A percentile compares a stretch with the other conserved stretches of the same genome.
Evolutionary conservation across 2,797 vertebrate genomes (phyloP).

Genomic region (Alcedo quadribrachys): DNA sequence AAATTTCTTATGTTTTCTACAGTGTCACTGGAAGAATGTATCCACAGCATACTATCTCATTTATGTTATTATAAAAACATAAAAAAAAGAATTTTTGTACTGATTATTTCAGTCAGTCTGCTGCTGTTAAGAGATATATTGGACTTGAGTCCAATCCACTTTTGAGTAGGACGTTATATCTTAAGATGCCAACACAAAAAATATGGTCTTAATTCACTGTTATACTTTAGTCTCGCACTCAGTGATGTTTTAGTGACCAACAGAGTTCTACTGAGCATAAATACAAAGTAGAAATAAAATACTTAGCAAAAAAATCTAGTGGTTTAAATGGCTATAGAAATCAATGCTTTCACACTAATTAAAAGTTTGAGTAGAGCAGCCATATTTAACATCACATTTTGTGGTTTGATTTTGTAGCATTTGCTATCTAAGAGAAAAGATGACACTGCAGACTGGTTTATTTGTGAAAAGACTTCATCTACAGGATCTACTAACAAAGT

Average conservation of each 20-base stretch:
- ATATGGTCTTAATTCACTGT: neutral
- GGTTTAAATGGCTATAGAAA: neutral
- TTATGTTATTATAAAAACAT: neutral
- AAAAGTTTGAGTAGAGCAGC: neutral
- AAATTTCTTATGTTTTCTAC: neutral
- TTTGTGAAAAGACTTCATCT: neutral
- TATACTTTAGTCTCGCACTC: neutral
- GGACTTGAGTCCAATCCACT: neutral
- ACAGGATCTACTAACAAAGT: neutral
- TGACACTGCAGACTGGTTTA: neutral
- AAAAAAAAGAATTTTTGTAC: neutral
- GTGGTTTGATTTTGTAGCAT: neutral
- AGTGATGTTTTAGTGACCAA: neutral
- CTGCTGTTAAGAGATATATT: neutral
- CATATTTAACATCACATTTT: neutral
- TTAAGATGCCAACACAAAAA: neutral
- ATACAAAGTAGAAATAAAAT: neutral
- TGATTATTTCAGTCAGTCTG: neutral
- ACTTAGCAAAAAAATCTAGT: neutral
- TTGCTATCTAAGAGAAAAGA: neutral
- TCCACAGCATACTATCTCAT: neutral
- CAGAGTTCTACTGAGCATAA: neutral
- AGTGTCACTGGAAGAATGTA: neutral
- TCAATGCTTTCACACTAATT: neutral
- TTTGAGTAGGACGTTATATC: neutral